Conservation (phyloP, 1,140 invertebrate genomes). For the Trachelipus rathkii region DNA sequence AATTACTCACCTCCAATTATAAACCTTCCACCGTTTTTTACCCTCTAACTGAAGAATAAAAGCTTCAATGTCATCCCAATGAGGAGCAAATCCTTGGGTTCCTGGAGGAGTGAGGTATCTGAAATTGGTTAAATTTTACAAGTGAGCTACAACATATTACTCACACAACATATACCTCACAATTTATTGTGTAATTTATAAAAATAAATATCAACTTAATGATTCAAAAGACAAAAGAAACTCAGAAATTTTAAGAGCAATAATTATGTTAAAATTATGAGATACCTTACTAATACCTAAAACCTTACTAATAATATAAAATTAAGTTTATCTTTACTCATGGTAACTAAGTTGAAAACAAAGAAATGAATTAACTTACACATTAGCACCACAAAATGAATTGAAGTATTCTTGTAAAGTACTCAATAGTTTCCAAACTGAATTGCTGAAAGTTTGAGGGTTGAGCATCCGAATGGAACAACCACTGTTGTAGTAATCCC, state of each 20-base stretch:
- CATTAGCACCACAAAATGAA: slow-evolving; percentile 89
- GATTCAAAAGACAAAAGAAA: no score
- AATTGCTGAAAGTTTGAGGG: slow-evolving; percentile 78
- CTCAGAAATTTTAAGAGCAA: no score
- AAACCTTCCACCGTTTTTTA: slow-evolving; percentile 88
- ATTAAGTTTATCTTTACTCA: background rate
- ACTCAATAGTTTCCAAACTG: slow-evolving; percentile 61
- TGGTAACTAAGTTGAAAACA: background rate
- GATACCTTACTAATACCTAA: no score
- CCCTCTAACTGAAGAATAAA: slow-evolving; percentile 96
- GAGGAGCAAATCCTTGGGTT: slow-evolving; percentile 94
- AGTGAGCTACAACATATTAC: background rate
- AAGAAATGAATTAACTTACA: slow-evolving; percentile 52
- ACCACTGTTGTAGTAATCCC: slow-evolving; percentile 85
- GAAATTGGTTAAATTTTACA: slow-evolving; percentile 30
- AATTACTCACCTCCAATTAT: slow-evolving; percentile 62
- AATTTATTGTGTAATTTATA: no score
- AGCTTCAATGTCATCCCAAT: slow-evolving; percentile 98
- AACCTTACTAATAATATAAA: no score
- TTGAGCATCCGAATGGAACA: slow-evolving; percentile 89
- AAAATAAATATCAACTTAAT: no score
- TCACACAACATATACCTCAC: background rate
- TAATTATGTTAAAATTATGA: no score
- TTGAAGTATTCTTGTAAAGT: slow-evolving; percentile 89
- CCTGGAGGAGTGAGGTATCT: slow-evolving; percentile 89